Conservation (phyloP, 1,140 invertebrate species). For the Zaprionus tsacasi region DNA sequence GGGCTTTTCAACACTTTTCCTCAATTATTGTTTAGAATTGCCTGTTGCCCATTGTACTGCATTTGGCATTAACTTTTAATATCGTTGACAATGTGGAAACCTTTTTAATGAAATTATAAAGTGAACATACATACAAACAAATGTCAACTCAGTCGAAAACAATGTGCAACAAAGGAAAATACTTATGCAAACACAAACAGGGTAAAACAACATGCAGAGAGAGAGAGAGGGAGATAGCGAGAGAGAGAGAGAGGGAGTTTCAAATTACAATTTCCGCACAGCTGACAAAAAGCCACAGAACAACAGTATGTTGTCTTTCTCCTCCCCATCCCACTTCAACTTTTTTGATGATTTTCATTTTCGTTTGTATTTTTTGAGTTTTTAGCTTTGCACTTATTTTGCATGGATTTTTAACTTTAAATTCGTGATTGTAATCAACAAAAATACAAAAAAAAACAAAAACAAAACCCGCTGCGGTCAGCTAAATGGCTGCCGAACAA, state of each 20-base stretch:
- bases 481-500: constrained; percentile 56
- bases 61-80: constrained; percentile 48
- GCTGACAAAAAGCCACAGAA: constrained; percentile 48
- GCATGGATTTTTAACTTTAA: constrained; percentile 65
- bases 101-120: constrained; percentile 72
- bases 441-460: constrained; percentile 9
- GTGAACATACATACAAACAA: not conserved
- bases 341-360: constrained; percentile 46
- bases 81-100: constrained; percentile 47
- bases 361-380: constrained; percentile 32
- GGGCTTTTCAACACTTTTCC: not conserved
- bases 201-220: not conserved
- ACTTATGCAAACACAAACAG: not conserved
- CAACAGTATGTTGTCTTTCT: constrained; percentile 14
- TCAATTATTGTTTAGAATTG: not conserved
- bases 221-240: not conserved
- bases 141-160: constrained; percentile 24
- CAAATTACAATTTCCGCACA: constrained; percentile 71
- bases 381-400: constrained; percentile 56
- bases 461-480: constrained; percentile 49
- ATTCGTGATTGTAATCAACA: constrained; percentile 20
- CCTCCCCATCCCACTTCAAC: not conserved
- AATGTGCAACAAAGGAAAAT: constrained; percentile 26
- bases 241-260: constrained; percentile 33
- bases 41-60: constrained; percentile 41